Evolutionary conservation across 2,888 invertebrate species (phyloP).

Genomic region (Rhagophthalmus giganteus): DNA sequence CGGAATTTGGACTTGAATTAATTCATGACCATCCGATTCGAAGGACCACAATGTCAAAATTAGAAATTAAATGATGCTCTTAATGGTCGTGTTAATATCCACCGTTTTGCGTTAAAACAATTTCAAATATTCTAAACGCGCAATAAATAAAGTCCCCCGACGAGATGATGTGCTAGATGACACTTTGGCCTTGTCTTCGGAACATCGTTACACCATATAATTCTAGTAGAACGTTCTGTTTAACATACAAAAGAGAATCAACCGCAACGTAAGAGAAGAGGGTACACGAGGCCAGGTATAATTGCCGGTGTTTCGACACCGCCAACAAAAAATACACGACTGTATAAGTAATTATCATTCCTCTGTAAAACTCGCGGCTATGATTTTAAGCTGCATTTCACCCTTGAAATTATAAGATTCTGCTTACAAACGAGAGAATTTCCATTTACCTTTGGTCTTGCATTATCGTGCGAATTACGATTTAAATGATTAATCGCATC

Average conservation of each 20-base stretch:
- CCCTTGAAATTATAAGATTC: constrained; percentile 8
- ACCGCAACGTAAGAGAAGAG: constrained; percentile 11
- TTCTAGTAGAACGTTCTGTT: constrained; percentile 16
- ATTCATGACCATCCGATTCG: no score
- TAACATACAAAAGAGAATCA: constrained; percentile 18
- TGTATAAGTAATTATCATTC: constrained; percentile 40
- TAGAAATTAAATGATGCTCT: no score
- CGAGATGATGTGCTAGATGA: constrained; percentile 20
- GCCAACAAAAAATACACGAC: constrained; percentile 38
- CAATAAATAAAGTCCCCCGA: no score
- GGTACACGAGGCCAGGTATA: constrained; percentile 37
- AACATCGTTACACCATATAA: constrained; percentile 17
- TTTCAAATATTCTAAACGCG: no score
- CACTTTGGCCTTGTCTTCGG: constrained; percentile 15
- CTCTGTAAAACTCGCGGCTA: constrained; percentile 21
- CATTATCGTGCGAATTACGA: no score
- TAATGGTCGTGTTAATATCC: no score
- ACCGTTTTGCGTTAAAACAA: no score
- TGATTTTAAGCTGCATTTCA: constrained; percentile 9
- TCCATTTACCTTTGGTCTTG: no score
- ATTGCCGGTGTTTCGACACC: constrained; percentile 41
- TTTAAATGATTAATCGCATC: no score
- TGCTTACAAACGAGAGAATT: constrained; percentile 2
- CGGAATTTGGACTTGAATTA: no score
- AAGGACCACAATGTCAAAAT: no score